Evolutionary conservation across 23 tunicate genomes (phyloP).

Genomic region (Phallusia fumigata): DNA sequence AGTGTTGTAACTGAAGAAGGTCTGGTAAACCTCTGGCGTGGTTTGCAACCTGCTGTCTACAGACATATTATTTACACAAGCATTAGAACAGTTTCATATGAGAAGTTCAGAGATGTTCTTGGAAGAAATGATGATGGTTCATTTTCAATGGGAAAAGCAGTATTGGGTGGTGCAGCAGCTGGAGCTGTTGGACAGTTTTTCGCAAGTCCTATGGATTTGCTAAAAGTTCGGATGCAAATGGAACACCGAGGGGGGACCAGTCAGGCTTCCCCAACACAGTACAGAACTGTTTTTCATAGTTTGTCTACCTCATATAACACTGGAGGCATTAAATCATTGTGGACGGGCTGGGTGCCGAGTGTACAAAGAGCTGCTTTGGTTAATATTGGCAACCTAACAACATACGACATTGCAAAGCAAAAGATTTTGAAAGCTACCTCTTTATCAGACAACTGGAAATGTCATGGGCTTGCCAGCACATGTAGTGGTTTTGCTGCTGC

Average conservation of each 20-base stretch:
- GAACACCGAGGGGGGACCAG: slow-evolving; percentile 14
- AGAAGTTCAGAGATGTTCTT: slow-evolving; percentile 58
- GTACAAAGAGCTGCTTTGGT: slow-evolving; percentile 96
- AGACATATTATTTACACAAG: slow-evolving; percentile 84
- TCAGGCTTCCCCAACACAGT: slow-evolving; percentile 18
- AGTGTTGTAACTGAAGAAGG: slow-evolving; percentile 78
- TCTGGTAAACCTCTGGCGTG: slow-evolving; percentile 71
- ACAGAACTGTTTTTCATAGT: slow-evolving; percentile 16
- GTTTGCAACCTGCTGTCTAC: slow-evolving; percentile 73
- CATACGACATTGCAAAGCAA: slow-evolving; percentile 86
- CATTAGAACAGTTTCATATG: slow-evolving; percentile 66
- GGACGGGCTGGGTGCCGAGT: slow-evolving; percentile 96
- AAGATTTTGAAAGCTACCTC: slow-evolving; percentile 31
- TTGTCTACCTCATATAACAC: neutral
- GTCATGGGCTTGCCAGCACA: slow-evolving; percentile 56
- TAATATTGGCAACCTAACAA: slow-evolving; percentile 92
- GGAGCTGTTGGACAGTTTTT: slow-evolving; percentile 91
- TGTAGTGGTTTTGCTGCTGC: slow-evolving; percentile 93
- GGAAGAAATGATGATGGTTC: slow-evolving; percentile 65
- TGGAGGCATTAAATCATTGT: slow-evolving; percentile 73
- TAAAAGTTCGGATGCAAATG: slow-evolving; percentile 98
- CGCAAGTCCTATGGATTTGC: slow-evolving; percentile 94
- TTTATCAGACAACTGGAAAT: slow-evolving; percentile 58
- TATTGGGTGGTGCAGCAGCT: slow-evolving; percentile 68
- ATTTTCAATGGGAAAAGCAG: slow-evolving; percentile 78